These are phyloP conservation scores for Chironomus tentans DNA, from an alignment of 2,888 invertebrate genomes.

Conservation along the genomic window DNA sequence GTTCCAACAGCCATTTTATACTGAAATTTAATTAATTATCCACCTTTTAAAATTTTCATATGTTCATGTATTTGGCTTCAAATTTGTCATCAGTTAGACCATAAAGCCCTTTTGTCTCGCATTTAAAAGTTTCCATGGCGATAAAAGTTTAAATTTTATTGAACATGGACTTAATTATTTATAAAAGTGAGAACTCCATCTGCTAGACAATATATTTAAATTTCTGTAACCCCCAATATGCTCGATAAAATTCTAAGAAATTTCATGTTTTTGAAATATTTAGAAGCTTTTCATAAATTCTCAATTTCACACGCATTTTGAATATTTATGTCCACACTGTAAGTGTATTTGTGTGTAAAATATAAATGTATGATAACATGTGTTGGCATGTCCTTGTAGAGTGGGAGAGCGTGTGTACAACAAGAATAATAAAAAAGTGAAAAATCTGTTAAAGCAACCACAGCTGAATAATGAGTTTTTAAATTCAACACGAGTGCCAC, in stretches of 20 bases:
- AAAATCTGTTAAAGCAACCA: not conserved
- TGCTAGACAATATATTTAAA: too few species aligned
- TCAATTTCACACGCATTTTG: not conserved
- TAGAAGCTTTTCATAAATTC: not conserved
- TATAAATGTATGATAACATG: not conserved
- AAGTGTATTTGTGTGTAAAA: not conserved
- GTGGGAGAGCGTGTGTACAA: not conserved
- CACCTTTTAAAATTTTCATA: too few species aligned
- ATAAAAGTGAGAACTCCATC: too few species aligned
- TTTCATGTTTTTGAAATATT: not conserved
- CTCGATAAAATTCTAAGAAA: not conserved
- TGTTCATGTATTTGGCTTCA: too few species aligned
- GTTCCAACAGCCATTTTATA: too few species aligned
- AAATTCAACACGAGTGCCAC: not conserved
- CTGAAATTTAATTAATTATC: too few species aligned
- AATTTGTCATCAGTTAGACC: too few species aligned
- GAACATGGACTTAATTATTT: too few species aligned
- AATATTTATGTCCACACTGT: not conserved
- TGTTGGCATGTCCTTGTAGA: not conserved
- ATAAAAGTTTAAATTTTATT: too few species aligned
- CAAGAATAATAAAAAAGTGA: not conserved
- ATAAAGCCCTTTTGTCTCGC: too few species aligned
- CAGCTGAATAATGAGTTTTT: not conserved
- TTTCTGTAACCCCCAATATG: not conserved
- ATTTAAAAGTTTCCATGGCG: too few species aligned